Evolutionary conservation across 2,113 vertebrate species (phyloP), one percentile per base, ranked within the genome.

Genomic region (Brachypodius melanocephalos): DNA sequence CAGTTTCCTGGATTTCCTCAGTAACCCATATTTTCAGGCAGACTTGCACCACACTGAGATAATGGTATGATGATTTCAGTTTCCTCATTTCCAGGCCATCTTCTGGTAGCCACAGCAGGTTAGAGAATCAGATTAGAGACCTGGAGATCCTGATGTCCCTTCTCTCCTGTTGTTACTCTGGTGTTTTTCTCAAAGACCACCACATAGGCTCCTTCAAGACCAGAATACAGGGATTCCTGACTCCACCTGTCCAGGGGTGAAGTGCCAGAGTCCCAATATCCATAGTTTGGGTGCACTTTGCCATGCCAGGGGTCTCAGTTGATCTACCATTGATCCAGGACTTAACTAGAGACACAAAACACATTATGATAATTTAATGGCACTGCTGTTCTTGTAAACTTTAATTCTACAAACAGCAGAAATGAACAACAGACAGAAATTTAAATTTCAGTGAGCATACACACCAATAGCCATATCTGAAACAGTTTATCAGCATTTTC

Each of bases 241-340:
- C 5, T 63, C 16, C 3, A 1, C 12, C 10, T 46, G 19, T 38
- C 16, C 31, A 55, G 29, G 7, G 3, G 2, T 3, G 2, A 20
- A 19, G 3, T 40, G 12, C 10, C 2, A 2, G 26, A 49, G 14
- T 49, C 15, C 6, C 29, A 20, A 3, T 5, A 42, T 21, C 6
- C 0, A 15, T 8, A 5, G 5, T 25, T 29, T 36, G 13, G 10
- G 10, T 58, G 25, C 22, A 34, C 24, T 63, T 88, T 71, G 8
- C 7, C 5, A 13, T 58, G 15, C 8, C 46, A 63, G 14, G 42
- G 7, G 5, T 85, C 28, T 69, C 63, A 43, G n/a, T 1, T 68
- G 31, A 43, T 57, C 36, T 66, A 8, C 25, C 12, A 25, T 1
- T 4, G 45, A 80, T 8, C 15, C 29, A 74, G 25, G 22, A 10